Base-by-base conservation (phyloP, 2,888 invertebrate species). In the Tryphoninae sp. region DNA sequence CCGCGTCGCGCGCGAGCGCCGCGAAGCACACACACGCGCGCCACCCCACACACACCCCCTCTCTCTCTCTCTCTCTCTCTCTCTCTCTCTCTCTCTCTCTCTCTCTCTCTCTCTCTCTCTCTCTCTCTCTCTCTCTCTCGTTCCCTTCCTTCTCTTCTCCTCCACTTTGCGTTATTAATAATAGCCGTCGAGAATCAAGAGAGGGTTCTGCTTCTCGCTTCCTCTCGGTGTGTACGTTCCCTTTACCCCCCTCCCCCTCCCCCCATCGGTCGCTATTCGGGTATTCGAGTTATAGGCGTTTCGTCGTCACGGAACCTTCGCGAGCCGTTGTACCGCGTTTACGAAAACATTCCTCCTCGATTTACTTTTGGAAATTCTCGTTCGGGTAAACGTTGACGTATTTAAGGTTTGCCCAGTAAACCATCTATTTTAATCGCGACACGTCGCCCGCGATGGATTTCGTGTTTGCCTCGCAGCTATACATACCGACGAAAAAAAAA, bases 371-470 rank as follows among this genome's bases (percentile, higher is more conserved):
- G 87, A 88, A 90, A 91, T 91, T 88, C 89, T 85, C 88, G 87
- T 88, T 49, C 72, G 79, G 74, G 87, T 91, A 90, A 91, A 91
- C 89, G 90, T 90, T 90, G 90, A 91, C 90, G 90, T 90, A 89
- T 91, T 91, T 91, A 91, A 91, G 90, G 90, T 90, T 89, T 86
- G 58, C 51, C 89, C 88, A 87, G 90, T 91, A 91, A 91, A 91
- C 88, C 89, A 91, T 91, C 91, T 90, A 91, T 91, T 91, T 91
- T 74, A 75, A 79, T 80, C 80, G 79, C 80, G 78, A 80, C 68
- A 82, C 72, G 53, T 55, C 59, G 64, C 49, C 45, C 67, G 51
- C 64, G 22, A 64, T 71, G 55, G 69, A n/a, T 19, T 16, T 11
- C 62, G 23, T 59, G 9, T 45, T 23, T 51, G 61, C 26, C 62